Evolutionary conservation across 2,797 vertebrate species (phyloP).

Genomic region (Danio aesculapii): DNA sequence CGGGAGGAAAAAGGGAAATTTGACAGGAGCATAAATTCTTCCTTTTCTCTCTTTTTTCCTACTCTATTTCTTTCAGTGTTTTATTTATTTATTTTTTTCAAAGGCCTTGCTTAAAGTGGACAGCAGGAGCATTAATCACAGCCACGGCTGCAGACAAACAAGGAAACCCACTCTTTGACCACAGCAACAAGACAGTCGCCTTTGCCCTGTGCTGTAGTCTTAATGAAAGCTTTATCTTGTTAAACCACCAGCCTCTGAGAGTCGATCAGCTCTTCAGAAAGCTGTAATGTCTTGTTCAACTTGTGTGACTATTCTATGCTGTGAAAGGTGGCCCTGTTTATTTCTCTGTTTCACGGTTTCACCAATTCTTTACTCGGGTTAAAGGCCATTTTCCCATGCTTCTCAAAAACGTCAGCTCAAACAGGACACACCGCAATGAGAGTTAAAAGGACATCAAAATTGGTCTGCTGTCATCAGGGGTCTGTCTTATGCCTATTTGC

Average conservation of each 20-base stretch:
- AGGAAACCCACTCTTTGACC: conserved; percentile 56
- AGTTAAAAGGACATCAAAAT: conserved; percentile 82
- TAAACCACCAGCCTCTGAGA: conserved; percentile 59
- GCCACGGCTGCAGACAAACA: conserved; percentile 61
- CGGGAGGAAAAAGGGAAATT: conserved; percentile 22
- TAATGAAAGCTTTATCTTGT: conserved; percentile 68
- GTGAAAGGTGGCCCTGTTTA: conserved; percentile 48
- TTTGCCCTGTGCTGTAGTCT: conserved; percentile 50
- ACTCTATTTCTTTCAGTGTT: conserved; percentile 30
- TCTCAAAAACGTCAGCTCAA: conserved; percentile 75
- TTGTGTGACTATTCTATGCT: conserved; percentile 46
- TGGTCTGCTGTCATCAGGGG: conserved; percentile 80
- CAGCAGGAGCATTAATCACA: conserved; percentile 65
- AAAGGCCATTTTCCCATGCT: conserved; percentile 78
- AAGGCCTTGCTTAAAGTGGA: conserved; percentile 57
- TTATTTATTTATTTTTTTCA: conserved; percentile 31
- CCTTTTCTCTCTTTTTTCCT: conserved; percentile 34
- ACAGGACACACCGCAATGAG: conserved; percentile 75
- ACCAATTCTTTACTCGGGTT: conserved; percentile 62
- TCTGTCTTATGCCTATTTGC: conserved; percentile 80
- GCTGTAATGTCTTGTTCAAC: conserved; percentile 46
- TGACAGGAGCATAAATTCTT: conserved; percentile 58
- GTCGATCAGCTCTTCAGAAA: conserved; percentile 57
- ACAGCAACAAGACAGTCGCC: conserved; percentile 49
- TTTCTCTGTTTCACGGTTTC: conserved; percentile 55